Conservation (phyloP, 2,888 invertebrate species). For the Pemphredon lugubris region DNA sequence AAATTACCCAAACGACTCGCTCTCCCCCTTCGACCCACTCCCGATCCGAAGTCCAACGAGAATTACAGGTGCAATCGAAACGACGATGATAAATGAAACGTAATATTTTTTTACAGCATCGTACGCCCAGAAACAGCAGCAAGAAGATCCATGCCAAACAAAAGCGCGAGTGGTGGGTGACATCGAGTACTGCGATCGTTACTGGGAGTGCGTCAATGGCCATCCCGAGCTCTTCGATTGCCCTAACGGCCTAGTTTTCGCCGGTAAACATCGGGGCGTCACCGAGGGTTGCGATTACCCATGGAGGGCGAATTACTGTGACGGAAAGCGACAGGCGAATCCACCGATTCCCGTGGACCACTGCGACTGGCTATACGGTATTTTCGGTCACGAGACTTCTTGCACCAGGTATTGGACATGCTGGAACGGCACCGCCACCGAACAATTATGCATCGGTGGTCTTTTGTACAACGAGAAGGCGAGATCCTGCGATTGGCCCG, state of each 20-base stretch:
- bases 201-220: constrained; percentile 93
- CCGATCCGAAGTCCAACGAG: too few relatives aligned
- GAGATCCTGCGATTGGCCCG: constrained; percentile 96
- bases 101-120: constrained; percentile 64
- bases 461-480: constrained; percentile 94
- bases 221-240: constrained; percentile 93
- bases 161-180: constrained; percentile 90
- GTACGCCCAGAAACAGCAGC: constrained; percentile 77
- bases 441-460: constrained; percentile 95
- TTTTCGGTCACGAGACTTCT: constrained; percentile 96
- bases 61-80: too few relatives aligned
- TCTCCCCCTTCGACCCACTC: too few relatives aligned
- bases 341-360: constrained; percentile 92
- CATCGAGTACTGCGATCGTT: constrained; percentile 90
- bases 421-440: constrained; percentile 96
- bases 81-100: too few relatives aligned
- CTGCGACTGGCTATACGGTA: constrained; percentile 96
- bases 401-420: constrained; percentile 97
- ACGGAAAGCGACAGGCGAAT: constrained; percentile 90
- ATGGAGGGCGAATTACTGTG: constrained; percentile 94
- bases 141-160: constrained; percentile 92
- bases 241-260: constrained; percentile 94
- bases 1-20: too few relatives aligned
- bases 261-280: constrained; percentile 93
- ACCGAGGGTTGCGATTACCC: constrained; percentile 95